Base-by-base conservation (phyloP, 2,113 vertebrate genomes). In the Hymenochirus boettgeri region DNA sequence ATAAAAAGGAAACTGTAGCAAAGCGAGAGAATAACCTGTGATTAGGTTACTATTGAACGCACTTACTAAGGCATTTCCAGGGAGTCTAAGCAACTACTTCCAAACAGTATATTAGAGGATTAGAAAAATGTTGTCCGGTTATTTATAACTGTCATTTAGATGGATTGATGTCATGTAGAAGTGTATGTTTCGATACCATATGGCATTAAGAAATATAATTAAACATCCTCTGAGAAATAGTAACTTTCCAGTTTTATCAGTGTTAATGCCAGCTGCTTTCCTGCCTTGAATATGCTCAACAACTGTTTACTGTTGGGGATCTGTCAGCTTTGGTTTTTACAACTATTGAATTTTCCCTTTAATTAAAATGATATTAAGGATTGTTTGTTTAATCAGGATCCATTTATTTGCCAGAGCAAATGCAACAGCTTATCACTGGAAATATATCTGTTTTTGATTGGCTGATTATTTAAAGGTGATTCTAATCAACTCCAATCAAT, bases 91-190 rank as follows among this genome's bases (percentile, higher is more conserved):
- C 48, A 57, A 51, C 22, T 22, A 15, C 15, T 7, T 59, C 74
- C 70, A 69, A 6, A 52, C 70, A 47, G 12, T 50, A 35, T 51
- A 57, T 56, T 71, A 72, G 17, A 62, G 45, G 66, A 69, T 72
- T 75, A 70, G 69, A 69, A 72, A 64, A 65, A 10, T 25, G 61
- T 61, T 9, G 19, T 53, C 26, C 1, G 4, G 54, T 72, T 73
- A 21, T 47, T 15, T 42, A 53, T 75, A 54, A 72, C 21, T 73
- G 59, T 70, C 73, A 62, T 9, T 62, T 69, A 72, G 22, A 37
- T 46, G 17, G 18, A 42, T 61, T 72, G 67, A 57, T 55, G 60
- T 50, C 59, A 73, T 53, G 65, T 57, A 19, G 66, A 72, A 42
- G 35, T 65, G 33, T 61, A 9, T 0, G 0, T 39, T 55, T 71